Evolutionary conservation across 92 coral and sea anemone species (phyloP), one percentile per base, ranked within the genome.

Genomic region (Galaxea fascicularis): DNA sequence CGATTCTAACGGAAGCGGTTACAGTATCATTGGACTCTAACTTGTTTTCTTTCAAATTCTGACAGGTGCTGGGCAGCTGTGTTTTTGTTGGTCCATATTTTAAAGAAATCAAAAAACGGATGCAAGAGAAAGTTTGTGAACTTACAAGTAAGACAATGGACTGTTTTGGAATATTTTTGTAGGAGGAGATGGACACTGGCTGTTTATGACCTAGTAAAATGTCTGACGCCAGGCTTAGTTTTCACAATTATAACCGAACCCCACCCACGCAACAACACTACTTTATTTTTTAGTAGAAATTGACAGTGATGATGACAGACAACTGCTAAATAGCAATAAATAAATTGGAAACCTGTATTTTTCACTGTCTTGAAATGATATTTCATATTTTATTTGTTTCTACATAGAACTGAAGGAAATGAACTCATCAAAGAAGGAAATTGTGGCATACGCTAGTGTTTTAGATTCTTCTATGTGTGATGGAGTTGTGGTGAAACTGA

Each of bases 11-110:
- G n/a, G n/a, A n/a, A n/a, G n/a, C n/a, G n/a, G n/a, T n/a, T n/a
- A n/a, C n/a, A n/a, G n/a, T n/a, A n/a, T n/a, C n/a, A n/a, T n/a
- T n/a, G n/a, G n/a, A n/a, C n/a, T n/a, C n/a, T n/a, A n/a, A 0
- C 3, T 5, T 56, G 4, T 21, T 41, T 13, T 16, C 41, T 63
- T 63, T 4, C 17, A 8, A 4, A 4, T 78, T 17, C 8, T 53
- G 9, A 27, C 63, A 90, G 93, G 88, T 86, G 41, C 74, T 82
- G n/a, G 93, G 93, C 65, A 90, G 85, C 49, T 90, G 93, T 69
- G 77, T 90, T 69, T 80, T 90, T 56, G 74, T 90, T 17, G 93
- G 93, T 6, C 93, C 93, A 29, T 73, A 75, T 41, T 90, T 90
- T 72, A 75, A 68, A 74, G 85, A 90, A 74, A 70, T 21, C 22